Base-by-base conservation (phyloP, 2,888 invertebrate species). In the Machimus rusticus region DNA sequence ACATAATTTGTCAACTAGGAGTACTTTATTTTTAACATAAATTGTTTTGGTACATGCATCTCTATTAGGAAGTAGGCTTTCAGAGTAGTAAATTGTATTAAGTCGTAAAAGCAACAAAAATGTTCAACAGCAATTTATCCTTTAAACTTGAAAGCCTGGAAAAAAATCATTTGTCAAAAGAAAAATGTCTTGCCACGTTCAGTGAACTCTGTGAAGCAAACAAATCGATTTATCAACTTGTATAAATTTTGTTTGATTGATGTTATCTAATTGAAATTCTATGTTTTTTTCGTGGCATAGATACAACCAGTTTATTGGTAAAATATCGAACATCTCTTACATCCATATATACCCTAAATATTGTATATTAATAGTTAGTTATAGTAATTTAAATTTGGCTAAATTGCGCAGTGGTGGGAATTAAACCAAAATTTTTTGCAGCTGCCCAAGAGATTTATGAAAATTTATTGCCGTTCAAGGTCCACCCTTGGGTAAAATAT, bases 171-270 rank as follows among this genome's bases (percentile, higher is more conserved):
- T 78, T 78, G 43, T 78, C 43, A 78, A 78, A 19, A 76, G 23
- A 23, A 37, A 19, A 66, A 23, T 66, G 9, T 66, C 66, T 23
- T 78, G 78, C 37, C 78, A 78, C 43, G 19, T 78, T 43, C 78
- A 39, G 23, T 28, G 43, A 43, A 78, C 14, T 78, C 46, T 23
- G 23, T 23, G 78, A 78, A 46, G 39, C 78, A 43, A 78, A 39
- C 78, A 78, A 78, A 78, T 78, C 43, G 78, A 78, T 78, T 78
- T 78, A 78, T 78, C 46, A 78, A 78, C 39, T 78, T 39, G 46
- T 43, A 78, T 43, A 43, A 37, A 43, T 43, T 78, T 43, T 78
- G 43, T 39, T 78, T 78, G 78, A 78, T 78, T 14, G 78, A 78
- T 78, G 78, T 43, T 78, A 46, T 46, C 46, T 78, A 78, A 78